A percentile compares a stretch with the other conserved stretches of the same genome.
phyloP scores from a whole-genome alignment of 2,888 invertebrate genomes.

The Ptycholaimellus sp. region DNA sequence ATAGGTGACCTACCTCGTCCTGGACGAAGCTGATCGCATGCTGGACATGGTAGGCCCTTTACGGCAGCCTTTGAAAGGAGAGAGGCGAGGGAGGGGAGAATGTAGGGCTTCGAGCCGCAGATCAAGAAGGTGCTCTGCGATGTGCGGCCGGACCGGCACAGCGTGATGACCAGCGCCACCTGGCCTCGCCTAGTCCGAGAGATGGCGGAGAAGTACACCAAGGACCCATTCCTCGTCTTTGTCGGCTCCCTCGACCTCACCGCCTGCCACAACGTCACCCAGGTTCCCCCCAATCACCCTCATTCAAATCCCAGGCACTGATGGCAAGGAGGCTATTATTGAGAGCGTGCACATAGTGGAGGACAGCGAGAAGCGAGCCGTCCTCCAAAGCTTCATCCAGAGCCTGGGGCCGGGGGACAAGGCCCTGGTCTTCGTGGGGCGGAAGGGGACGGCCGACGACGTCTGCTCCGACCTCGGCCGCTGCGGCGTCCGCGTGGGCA shows the following conservation, averaged over 20 bases:
- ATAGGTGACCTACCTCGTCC: slow-evolving; percentile 14
- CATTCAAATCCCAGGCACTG: too few species aligned
- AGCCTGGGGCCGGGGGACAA: slow-evolving; percentile 52
- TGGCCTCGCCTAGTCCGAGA: slow-evolving; percentile 70
- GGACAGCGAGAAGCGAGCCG: slow-evolving; percentile 44
- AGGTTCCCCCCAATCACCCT: too few species aligned
- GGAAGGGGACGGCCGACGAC: slow-evolving; percentile 57
- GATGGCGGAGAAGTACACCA: slow-evolving; percentile 61
- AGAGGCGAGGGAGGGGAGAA: too few species aligned
- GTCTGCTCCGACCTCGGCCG: slow-evolving; percentile 52
- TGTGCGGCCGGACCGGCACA: slow-evolving; percentile 64
- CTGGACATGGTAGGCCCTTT: too few species aligned
- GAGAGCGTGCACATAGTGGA: slow-evolving; percentile 47
- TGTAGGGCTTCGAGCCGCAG: slow-evolving; percentile 37
- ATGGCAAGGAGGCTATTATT: background rate
- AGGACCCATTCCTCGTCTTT: slow-evolving; percentile 62
- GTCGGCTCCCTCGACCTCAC: slow-evolving; percentile 61
- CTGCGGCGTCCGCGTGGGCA: slow-evolving; percentile 44
- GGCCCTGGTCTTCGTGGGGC: slow-evolving; percentile 66
- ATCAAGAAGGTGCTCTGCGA: slow-evolving; percentile 51
- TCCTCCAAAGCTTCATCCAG: slow-evolving; percentile 43
- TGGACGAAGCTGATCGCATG: slow-evolving; percentile 58
- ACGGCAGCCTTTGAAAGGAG: too few species aligned
- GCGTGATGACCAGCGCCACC: slow-evolving; percentile 87
- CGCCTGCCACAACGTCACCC: too few species aligned